Evolutionary conservation across 1,140 invertebrate species (phyloP).

Genomic region (Macrotrachela quadricornifera): DNA sequence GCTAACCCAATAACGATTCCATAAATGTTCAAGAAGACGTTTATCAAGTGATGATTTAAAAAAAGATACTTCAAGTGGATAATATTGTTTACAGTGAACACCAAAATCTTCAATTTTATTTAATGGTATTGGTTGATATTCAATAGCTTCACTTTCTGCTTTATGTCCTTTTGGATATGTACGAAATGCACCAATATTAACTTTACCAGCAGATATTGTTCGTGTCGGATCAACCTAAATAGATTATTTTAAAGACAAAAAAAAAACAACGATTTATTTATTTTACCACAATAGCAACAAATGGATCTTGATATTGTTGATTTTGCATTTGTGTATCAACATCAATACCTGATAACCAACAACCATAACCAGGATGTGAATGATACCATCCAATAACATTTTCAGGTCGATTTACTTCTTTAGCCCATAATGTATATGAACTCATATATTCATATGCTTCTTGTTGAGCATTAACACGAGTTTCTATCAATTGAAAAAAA

Average conservation of each 20-base stretch:
- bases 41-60: conserved; percentile 87
- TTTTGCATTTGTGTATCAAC: conserved; percentile 97
- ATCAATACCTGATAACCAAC: conserved; percentile 97
- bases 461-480: conserved; percentile 91
- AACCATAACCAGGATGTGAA: conserved; percentile 96
- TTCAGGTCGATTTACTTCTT: conserved; percentile 66
- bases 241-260: conserved; percentile 6
- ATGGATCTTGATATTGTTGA: conserved; percentile 97
- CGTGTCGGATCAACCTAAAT: conserved; percentile 73
- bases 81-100: conserved; percentile 94
- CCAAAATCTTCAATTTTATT: conserved; percentile 99
- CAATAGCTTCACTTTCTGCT: conserved; percentile 88
- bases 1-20: conserved; percentile 99
- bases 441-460: conserved; percentile 99
- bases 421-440: conserved; percentile 84
- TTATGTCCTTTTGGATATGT: conserved; percentile 85
- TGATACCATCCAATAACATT: conserved; percentile 99
- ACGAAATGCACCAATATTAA: conserved; percentile 89
- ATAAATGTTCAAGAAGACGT: conserved; percentile 72
- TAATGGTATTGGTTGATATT: conserved; percentile 94
- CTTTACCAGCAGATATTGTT: conserved; percentile 96
- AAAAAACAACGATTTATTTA: neutral
- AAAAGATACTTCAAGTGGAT: conserved; percentile 86
- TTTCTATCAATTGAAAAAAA: no score
- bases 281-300: conserved; percentile 71